Conservation (phyloP, 1,140 invertebrate genomes). For the Panonychus citri region DNA sequence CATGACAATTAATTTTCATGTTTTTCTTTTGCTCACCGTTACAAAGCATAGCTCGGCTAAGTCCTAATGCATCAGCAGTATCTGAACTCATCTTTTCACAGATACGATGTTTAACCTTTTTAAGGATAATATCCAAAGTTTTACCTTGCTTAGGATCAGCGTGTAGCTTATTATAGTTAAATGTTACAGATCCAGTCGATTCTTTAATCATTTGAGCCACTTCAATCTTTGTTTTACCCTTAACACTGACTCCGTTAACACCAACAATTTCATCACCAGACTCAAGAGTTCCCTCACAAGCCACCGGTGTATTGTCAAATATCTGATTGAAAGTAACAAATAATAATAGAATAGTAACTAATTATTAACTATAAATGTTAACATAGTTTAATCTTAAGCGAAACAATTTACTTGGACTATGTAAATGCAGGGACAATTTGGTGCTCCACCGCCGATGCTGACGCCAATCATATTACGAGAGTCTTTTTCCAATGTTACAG, state of each 20-base stretch:
- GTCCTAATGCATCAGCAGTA: slow-evolving; percentile 87
- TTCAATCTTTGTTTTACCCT: slow-evolving; percentile 89
- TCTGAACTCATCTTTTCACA: slow-evolving; percentile 90
- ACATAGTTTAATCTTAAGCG: slow-evolving; percentile 40
- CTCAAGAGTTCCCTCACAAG: slow-evolving; percentile 66
- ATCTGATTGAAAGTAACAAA: slow-evolving; percentile 30
- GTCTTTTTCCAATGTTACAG: slow-evolving; percentile 69
- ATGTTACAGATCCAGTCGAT: slow-evolving; percentile 54
- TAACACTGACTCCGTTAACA: slow-evolving; percentile 70
- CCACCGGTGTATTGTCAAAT: slow-evolving; percentile 89
- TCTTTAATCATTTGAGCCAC: slow-evolving; percentile 94
- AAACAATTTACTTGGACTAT: slow-evolving; percentile 66
- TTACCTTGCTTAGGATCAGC: background rate
- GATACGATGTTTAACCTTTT: slow-evolving; percentile 71
- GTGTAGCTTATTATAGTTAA: background rate
- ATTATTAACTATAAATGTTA: slow-evolving; percentile 30
- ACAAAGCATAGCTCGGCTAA: slow-evolving; percentile 85
- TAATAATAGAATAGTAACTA: slow-evolving; percentile 18
- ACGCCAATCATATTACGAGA: slow-evolving; percentile 88
- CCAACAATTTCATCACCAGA: slow-evolving; percentile 88
- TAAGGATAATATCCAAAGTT: background rate
- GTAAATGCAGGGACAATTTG: slow-evolving; percentile 85
- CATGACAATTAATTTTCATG: background rate
- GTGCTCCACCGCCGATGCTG: slow-evolving; percentile 86
- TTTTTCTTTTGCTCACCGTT: slow-evolving; percentile 33